Evolutionary conservation across 1,140 invertebrate genomes (phyloP), one percentile per base, ranked within the genome.

Genomic region (Drosophila pandora): DNA sequence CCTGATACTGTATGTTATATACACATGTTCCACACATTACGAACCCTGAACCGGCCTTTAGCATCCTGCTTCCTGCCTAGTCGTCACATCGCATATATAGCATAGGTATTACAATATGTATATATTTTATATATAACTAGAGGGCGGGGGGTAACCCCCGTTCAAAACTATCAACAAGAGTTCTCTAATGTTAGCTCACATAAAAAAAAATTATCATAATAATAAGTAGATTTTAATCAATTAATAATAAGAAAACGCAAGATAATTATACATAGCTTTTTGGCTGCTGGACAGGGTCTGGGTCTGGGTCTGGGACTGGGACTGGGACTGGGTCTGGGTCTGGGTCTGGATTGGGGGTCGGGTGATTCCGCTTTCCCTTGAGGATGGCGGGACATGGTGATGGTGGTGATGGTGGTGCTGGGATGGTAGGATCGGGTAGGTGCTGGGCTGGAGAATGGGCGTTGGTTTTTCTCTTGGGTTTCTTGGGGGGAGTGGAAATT

Each of bases 151-250:
- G 53, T n/a, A n/a, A n/a, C n/a, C n/a, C n/a, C n/a, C 62, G 62
- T 64, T 87, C 62, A 74, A 84, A 84, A 81, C 65, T 84, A 85
- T 85, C 56, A 81, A 84, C 77, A 84, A 84, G 60, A 84, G 60
- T 83, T 75, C 37, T 57, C 47, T 67, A 83, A 78, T 52, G 69
- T 63, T 79, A 83, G 49, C 37, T 73, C 56, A 74, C 41, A 43
- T 41, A 84, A 67, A 78, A 77, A 70, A 73, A 79, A 43, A 43
- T 43, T 21, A 21, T 58, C 12, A 61, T 54, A 43, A 49, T 61
- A 57, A 65, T 70, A 54, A 57, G 17, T 22, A 47, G 21, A 17
- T 47, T 76, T 61, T 56, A 58, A 60, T 65, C 22, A 49, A 65
- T 52, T 71, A 60, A 52, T 71, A 53, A 58, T 50, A 75, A 74